These are phyloP conservation scores for Ctenicera cuprea DNA, from an alignment of 2,888 invertebrate genomes.

Conservation along the genomic window DNA sequence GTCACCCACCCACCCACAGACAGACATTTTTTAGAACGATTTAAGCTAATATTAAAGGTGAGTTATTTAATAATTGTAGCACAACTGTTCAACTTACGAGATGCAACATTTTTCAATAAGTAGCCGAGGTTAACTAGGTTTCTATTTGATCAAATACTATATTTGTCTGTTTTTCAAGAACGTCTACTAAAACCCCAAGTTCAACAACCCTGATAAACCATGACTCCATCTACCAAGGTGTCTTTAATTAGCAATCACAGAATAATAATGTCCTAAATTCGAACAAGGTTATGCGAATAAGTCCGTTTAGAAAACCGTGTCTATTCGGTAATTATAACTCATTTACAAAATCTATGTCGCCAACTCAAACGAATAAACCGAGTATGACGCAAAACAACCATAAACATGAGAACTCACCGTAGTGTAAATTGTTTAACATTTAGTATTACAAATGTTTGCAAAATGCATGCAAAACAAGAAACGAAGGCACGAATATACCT, in stretches of 20 bases:
- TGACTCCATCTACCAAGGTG: neutral
- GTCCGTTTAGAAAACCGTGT: conserved; percentile 2
- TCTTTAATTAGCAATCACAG: neutral
- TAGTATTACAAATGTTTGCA: conserved; percentile 7
- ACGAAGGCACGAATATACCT: neutral
- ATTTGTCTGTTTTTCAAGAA: too few species aligned
- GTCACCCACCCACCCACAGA: too few species aligned
- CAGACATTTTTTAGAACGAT: too few species aligned
- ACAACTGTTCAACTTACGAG: too few species aligned
- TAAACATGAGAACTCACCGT: conserved; percentile 9
- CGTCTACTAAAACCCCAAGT: neutral
- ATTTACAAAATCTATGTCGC: conserved; percentile 26
- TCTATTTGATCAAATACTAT: too few species aligned
- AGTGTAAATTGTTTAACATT: conserved; percentile 11
- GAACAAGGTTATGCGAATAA: conserved; percentile 21
- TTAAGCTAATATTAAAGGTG: too few species aligned
- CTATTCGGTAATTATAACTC: conserved; percentile 19
- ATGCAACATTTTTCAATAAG: too few species aligned
- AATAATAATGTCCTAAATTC: conserved; percentile 2
- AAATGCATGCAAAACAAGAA: neutral
- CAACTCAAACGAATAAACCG: conserved; percentile 11
- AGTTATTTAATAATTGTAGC: too few species aligned
- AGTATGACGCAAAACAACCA: conserved; percentile 2
- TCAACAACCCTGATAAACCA: neutral
- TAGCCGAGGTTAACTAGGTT: too few species aligned